A percentile compares a stretch with the other conserved stretches of the same genome.
phyloP scores from a whole-genome alignment of 2,113 vertebrate species.

The Rhea americana region DNA sequence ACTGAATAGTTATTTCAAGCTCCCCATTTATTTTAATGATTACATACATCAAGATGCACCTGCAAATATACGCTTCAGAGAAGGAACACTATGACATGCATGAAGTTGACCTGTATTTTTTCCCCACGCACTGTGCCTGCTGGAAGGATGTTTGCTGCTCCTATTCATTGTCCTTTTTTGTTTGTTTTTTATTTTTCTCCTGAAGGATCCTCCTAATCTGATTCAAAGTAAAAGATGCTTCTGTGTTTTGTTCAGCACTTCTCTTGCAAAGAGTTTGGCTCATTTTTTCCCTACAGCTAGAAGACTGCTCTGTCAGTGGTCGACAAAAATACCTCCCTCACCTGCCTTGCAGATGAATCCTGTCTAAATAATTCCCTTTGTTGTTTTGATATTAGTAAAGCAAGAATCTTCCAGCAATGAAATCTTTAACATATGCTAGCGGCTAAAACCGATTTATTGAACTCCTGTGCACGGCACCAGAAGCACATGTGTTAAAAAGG shows the following conservation, averaged over 20 bases:
- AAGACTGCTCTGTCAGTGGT: background rate
- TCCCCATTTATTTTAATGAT: background rate
- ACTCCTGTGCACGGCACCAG: conserved; percentile 51
- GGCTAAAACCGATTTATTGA: background rate
- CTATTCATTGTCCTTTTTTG: background rate
- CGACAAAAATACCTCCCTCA: background rate
- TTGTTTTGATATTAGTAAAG: background rate
- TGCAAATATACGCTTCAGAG: background rate
- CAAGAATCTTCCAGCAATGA: background rate
- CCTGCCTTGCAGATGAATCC: background rate
- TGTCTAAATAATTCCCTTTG: background rate
- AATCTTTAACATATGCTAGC: background rate
- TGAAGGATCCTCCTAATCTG: background rate
- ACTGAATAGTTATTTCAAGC: background rate
- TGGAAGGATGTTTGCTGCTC: background rate
- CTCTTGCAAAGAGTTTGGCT: background rate
- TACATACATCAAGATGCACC: background rate
- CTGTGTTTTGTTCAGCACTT: background rate
- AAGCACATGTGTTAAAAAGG: background rate
- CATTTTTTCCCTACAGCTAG: background rate
- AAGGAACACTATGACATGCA: rapidly evolving
- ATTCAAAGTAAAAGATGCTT: background rate
- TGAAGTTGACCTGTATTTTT: background rate
- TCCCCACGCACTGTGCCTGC: background rate
- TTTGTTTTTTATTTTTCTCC: background rate